Percentiles rank a stretch among this genome's conserved stretches.
Conservation (phyloP, 2,113 vertebrate genomes). For the Apodemus sylvaticus region DNA sequence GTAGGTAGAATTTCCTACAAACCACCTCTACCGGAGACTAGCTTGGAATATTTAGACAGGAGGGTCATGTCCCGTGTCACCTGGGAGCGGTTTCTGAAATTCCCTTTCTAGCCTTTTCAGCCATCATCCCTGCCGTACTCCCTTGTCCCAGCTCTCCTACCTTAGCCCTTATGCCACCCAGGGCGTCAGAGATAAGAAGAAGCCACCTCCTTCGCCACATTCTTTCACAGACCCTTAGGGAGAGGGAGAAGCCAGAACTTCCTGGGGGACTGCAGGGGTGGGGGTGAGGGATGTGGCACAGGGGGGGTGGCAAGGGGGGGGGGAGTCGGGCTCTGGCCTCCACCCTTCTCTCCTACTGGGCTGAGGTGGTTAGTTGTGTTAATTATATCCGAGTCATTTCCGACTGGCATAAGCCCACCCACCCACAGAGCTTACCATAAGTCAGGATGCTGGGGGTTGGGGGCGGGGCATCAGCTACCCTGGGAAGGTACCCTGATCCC, state of each 20-base stretch:
- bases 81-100: constrained; percentile 4
- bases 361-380: constrained; percentile 75
- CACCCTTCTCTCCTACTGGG: constrained; percentile 50
- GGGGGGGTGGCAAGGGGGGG: too few species aligned
- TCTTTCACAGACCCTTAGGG: background rate
- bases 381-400: constrained; percentile 78
- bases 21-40: background rate
- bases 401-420: constrained; percentile 74
- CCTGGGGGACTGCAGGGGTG: constrained; percentile 29
- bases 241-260: constrained; percentile 3
- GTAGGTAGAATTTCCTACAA: constrained; percentile 15
- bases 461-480: background rate
- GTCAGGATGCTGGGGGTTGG: constrained; percentile 38
- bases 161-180: background rate
- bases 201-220: background rate
- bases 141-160: background rate
- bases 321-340: background rate
- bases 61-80: background rate
- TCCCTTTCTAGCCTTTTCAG: background rate
- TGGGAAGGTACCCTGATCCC: background rate
- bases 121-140: background rate
- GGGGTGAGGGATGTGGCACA: too few species aligned
- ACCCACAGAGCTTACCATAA: constrained; percentile 76
- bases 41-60: background rate
- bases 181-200: constrained; percentile 35